Evolutionary conservation across 2,113 vertebrate genomes (phyloP), one percentile per base, ranked within the genome.

Genomic region (Prunella himalayana): DNA sequence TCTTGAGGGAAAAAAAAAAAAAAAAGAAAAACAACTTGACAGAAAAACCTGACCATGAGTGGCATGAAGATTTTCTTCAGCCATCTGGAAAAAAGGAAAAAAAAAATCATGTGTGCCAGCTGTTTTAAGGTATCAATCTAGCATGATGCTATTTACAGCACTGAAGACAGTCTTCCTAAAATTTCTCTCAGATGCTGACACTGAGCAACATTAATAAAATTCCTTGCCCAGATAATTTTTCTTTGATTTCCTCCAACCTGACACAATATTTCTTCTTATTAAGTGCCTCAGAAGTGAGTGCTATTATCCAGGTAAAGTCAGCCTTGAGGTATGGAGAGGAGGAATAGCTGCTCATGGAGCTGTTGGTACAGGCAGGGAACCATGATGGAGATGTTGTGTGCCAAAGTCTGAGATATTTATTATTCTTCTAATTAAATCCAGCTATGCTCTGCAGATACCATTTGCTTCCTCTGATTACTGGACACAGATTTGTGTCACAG

Each of bases 391-490:
- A 37, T 5, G 42, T 1, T 1, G 10, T 31, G 20, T 66, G 60
- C 37, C 57, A 20, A 75, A 79, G 11, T 21, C 51, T 49, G 80
- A 79, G 63, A 66, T 57, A 69, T 53, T 91, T 84, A 44, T 82
- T 79, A 30, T 82, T 39, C 13, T 63, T 81, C 89, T 89, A 92
- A 94, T 95, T 94, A 94, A 89, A 88, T 89, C 66, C 45, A 63
- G 49, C 44, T 22, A 30, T 71, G 61, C 37, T 91, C 37, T 91
- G 81, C 83, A 94, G 61, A 82, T 35, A 47, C 41, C 57, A 71
- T 82, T 96, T 90, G 53, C 81, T 53, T 68, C 83, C n/a, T 37
- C 60, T 85, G 86, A 61, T 77, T 75, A 24, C 42, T 60, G 61
- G 33, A 64, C 75, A 88, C 53, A 86, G 57, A 35, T 39, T 77